Percentiles rank a stretch among this genome's conserved stretches.
phyloP scores from a whole-genome alignment of 2,797 vertebrate species.

The Syncerus caffer region DNA sequence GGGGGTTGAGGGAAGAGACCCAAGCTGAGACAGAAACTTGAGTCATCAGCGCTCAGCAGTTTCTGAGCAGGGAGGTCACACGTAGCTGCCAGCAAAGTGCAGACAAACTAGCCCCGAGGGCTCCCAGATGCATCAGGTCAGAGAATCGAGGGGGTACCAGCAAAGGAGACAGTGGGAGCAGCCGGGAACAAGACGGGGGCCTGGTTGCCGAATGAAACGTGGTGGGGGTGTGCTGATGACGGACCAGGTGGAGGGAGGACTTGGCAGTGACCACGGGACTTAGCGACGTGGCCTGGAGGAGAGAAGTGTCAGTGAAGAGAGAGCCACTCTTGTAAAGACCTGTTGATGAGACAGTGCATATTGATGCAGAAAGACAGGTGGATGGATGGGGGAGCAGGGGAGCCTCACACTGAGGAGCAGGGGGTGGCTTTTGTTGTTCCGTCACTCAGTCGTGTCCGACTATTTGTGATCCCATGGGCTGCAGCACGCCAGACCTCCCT shows the following conservation, averaged over 20 bases:
- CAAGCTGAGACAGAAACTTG: neutral
- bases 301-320: neutral
- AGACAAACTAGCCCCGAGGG: fast-evolving
- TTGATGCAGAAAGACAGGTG: neutral
- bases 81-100: fast-evolving
- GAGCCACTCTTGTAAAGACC: neutral
- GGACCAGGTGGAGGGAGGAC: fast-evolving
- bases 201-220: neutral
- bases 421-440: neutral
- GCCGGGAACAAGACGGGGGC: neutral
- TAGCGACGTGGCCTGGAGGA: neutral
- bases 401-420: fast-evolving
- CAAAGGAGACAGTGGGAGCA: neutral
- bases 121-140: fast-evolving
- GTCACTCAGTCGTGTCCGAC: neutral
- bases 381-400: neutral
- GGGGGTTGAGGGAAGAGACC: neutral
- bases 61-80: too few species aligned
- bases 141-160: fast-evolving
- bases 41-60: fast-evolving
- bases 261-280: fast-evolving
- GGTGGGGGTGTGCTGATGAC: fast-evolving
- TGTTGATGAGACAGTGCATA: fast-evolving
- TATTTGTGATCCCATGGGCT: neutral
- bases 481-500: neutral